These are phyloP conservation scores for Holcopasites calliopsidis DNA, from an alignment of 1,140 invertebrate genomes.

Conservation along the genomic window DNA sequence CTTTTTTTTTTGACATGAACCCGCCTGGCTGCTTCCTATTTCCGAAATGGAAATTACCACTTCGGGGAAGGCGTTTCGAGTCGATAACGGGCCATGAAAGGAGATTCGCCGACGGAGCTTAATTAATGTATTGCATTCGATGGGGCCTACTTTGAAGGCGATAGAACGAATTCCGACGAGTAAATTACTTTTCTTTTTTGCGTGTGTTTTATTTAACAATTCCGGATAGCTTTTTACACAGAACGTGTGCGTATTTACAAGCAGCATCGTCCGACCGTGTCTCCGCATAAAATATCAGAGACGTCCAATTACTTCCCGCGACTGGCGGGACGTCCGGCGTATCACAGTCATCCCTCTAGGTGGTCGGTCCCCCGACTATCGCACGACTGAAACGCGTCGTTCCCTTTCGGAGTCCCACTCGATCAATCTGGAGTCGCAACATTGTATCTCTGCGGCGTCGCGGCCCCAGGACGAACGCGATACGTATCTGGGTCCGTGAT, in stretches of 20 bases:
- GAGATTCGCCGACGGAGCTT: not conserved
- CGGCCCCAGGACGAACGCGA: conserved; percentile 14
- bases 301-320: conserved; percentile 46
- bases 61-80: too few relatives aligned
- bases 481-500: not conserved
- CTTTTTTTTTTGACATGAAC: too few relatives aligned
- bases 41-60: too few relatives aligned
- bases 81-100: not conserved
- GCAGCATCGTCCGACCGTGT: not conserved
- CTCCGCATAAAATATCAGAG: conserved; percentile 17
- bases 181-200: not conserved
- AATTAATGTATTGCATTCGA: not conserved
- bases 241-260: conserved; percentile 5
- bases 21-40: too few relatives aligned
- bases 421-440: conserved; percentile 29
- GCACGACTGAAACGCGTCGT: conserved; percentile 24
- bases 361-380: conserved; percentile 15
- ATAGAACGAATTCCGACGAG: not conserved
- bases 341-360: conserved; percentile 24
- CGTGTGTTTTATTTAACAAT: not conserved
- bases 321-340: conserved; percentile 33
- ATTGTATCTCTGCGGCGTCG: conserved; percentile 24
- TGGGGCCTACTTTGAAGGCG: too few relatives aligned
- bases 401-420: conserved; percentile 7
- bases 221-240: too few relatives aligned